Evolutionary conservation across 2,888 invertebrate genomes (phyloP).

Genomic region (Netelia melanura): DNA sequence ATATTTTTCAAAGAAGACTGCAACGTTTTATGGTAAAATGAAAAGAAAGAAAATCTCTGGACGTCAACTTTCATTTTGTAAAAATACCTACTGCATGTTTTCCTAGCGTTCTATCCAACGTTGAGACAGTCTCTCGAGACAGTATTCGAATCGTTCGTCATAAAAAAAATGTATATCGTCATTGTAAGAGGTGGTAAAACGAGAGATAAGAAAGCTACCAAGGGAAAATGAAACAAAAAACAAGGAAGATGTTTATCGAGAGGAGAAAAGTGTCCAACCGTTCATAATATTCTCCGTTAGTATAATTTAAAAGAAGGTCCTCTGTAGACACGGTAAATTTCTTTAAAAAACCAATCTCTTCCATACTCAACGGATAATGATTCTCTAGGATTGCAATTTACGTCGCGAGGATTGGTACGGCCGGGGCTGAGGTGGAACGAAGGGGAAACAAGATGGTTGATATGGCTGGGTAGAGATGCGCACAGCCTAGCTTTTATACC

Average conservation of each 20-base stretch:
- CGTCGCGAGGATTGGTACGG: conserved; percentile 44
- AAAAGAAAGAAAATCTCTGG: too few species aligned
- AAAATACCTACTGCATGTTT: too few species aligned
- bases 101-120: too few species aligned
- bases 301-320: conserved; percentile 4
- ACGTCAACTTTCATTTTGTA: too few species aligned
- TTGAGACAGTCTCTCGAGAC: too few species aligned
- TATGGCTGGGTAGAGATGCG: background rate
- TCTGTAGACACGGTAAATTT: conserved; percentile 69
- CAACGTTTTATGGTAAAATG: too few species aligned
- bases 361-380: conserved; percentile 72
- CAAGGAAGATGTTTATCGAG: background rate
- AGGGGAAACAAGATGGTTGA: conserved; percentile 30
- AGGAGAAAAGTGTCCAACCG: background rate
- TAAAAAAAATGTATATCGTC: conserved; percentile 70
- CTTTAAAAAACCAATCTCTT: conserved; percentile 77
- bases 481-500: conserved; percentile 9
- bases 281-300: conserved; percentile 7
- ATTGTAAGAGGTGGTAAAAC: background rate
- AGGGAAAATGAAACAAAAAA: background rate
- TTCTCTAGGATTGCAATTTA: conserved; percentile 73
- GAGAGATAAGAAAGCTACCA: background rate
- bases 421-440: conserved; percentile 22
- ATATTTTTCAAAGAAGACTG: too few species aligned
- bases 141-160: background rate